Evolutionary conservation across 2,797 vertebrate genomes (phyloP).

Genomic region (Poecilia picta): DNA sequence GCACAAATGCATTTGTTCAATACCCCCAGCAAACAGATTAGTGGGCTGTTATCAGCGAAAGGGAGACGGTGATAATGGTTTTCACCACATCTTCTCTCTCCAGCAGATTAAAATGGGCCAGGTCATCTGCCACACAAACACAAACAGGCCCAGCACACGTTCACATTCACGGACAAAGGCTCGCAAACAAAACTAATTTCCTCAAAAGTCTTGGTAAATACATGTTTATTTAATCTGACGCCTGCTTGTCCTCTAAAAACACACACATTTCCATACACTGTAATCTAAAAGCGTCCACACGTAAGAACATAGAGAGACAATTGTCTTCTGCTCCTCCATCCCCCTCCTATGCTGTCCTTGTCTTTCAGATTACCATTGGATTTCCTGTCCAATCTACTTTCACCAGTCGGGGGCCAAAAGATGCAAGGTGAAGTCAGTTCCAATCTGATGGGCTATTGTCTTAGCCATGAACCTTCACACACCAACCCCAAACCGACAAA

Average conservation of each 20-base stretch:
- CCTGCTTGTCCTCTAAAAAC: background rate
- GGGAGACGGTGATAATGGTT: conserved; percentile 94
- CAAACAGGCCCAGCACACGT: conserved; percentile 31
- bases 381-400: conserved; percentile 93
- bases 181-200: conserved; percentile 8
- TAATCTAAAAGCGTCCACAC: conserved; percentile 13
- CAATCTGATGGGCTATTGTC: conserved; percentile 92
- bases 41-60: conserved; percentile 89
- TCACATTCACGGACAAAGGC: conserved; percentile 26
- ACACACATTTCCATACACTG: background rate
- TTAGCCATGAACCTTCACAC: conserved; percentile 68
- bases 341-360: conserved; percentile 71
- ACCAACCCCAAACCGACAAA: conserved; percentile 23
- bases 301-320: conserved; percentile 79
- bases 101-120: conserved; percentile 92
- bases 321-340: conserved; percentile 67
- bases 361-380: conserved; percentile 87
- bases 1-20: conserved; percentile 91
- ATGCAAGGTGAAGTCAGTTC: conserved; percentile 93
- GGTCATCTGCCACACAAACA: conserved; percentile 68
- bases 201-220: background rate
- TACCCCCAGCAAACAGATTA: conserved; percentile 97
- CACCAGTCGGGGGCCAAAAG: conserved; percentile 81
- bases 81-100: conserved; percentile 93
- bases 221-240: conserved; percentile 8